A percentile compares a stretch with the other conserved stretches of the same genome.
phyloP scores from a whole-genome alignment of 2,888 invertebrate species.

The Meandrusa payeni region DNA sequence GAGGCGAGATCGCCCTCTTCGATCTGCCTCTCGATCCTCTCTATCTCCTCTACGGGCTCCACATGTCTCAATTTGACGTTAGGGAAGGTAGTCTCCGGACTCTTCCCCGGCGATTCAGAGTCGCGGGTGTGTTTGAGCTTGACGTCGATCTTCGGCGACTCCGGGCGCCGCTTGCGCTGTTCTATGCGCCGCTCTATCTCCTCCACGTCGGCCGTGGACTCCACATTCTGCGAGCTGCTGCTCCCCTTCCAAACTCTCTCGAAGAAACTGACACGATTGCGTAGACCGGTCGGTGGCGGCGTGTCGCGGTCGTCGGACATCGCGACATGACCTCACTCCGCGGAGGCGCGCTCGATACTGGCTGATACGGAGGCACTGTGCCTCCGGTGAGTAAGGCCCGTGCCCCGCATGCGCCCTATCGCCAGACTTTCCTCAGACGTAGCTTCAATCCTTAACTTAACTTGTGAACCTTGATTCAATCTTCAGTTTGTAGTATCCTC shows the following conservation, averaged over 20 bases:
- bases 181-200: conserved; percentile 83
- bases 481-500: conserved; percentile 22
- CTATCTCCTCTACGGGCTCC: conserved; percentile 54
- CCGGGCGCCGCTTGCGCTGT: conserved; percentile 75
- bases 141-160: conserved; percentile 82
- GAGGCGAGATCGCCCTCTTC: conserved; percentile 84
- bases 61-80: conserved; percentile 74
- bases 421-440: conserved; percentile 60
- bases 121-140: conserved; percentile 81
- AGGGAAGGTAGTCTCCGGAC: conserved; percentile 58
- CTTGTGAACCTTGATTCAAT: conserved; percentile 20
- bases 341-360: conserved; percentile 78
- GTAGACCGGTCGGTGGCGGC: conserved; percentile 79
- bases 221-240: conserved; percentile 59
- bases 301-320: conserved; percentile 77
- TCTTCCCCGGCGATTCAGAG: conserved; percentile 68
- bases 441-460: conserved; percentile 18
- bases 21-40: conserved; percentile 59
- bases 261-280: conserved; percentile 89
- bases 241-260: conserved; percentile 88
- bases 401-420: conserved; percentile 48
- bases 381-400: conserved; percentile 22
- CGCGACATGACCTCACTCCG: conserved; percentile 70
- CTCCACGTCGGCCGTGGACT: conserved; percentile 76
- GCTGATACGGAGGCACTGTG: conserved; percentile 37